Evolutionary conservation across 2,888 invertebrate genomes (phyloP), one percentile per base, ranked within the genome.

Genomic region (Nasonovia ribisnigri): DNA sequence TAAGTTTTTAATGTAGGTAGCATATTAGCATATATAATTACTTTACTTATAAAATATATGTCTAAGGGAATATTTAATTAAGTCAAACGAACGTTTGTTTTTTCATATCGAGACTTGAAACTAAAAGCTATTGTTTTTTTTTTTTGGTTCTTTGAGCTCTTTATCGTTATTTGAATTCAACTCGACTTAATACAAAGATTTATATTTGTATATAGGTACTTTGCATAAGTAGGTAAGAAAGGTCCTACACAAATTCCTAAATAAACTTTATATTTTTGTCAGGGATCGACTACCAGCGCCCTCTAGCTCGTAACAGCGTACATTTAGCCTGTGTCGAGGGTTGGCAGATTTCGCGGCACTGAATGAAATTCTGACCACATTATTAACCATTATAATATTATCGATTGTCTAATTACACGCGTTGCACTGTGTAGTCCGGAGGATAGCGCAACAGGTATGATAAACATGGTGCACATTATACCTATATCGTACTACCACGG

Each of bases 391-490:
- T 26, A 54, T 57, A 57, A 0, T 57, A 26, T 36, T 36, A 77
- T 77, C 8, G 20, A 36, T 36, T 20, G 20, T 20, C 20, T 1
- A 20, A 36, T 8, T 77, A 36, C 20, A 77, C 36, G 20, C 77
- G 1, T 77, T 36, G 2, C 20, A 77, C 36, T 77, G 4, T 42
- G 77, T 36, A 20, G 77, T 77, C 77, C 77, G 77, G 20, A 77
- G 20, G 77, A 77, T 77, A 77, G 36, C 77, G 77, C 77, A 77
- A 77, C 77, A 77, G 36, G 77, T 77, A 77, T 77, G 77, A 77
- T 20, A 77, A 20, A 26, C 26, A 26, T 8, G 5, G 20, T 6
- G 6, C 10, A 20, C 54, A 54, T 46, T 84, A 26, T 2, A 10
- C 8, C 26, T 16, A 26, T 10, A 8, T 84, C 24, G 84, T 43